A percentile compares a stretch with the other conserved stretches of the same genome.
These are phyloP conservation scores for Stenodema calcarata DNA, from an alignment of 2,888 invertebrate genomes.

Conservation along the genomic window DNA sequence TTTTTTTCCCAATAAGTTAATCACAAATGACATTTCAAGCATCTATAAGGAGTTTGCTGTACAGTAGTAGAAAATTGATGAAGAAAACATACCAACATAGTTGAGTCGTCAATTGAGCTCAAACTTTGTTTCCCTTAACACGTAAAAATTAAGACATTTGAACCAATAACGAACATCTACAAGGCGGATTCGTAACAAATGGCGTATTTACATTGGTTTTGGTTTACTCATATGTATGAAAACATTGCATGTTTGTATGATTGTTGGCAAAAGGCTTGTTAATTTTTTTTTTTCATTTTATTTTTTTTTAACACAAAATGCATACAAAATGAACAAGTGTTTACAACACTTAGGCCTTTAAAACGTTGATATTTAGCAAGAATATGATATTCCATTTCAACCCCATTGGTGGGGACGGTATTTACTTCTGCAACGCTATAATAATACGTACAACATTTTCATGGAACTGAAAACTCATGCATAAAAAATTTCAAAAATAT, in stretches of 20 bases:
- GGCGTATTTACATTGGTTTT: conserved; percentile 34
- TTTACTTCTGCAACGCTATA: conserved; percentile 24
- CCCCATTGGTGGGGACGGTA: conserved; percentile 39
- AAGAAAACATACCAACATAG: neutral
- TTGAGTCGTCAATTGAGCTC: conserved; percentile 27
- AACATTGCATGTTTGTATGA: conserved; percentile 42
- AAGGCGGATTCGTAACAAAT: conserved; percentile 29
- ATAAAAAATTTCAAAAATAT: conserved; percentile 48
- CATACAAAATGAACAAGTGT: conserved; percentile 45
- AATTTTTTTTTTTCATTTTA: conserved; percentile 13
- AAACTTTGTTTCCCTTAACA: neutral
- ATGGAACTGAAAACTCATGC: conserved; percentile 27
- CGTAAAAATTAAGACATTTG: neutral
- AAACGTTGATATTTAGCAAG: conserved; percentile 39
- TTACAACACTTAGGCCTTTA: conserved; percentile 44
- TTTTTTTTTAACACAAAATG: conserved; percentile 7
- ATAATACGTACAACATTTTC: neutral
- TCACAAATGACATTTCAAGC: neutral
- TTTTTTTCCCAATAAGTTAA: neutral
- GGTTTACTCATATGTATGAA: conserved; percentile 1
- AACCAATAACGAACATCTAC: conserved; percentile 12
- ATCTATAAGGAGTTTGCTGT: neutral
- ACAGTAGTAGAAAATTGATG: neutral
- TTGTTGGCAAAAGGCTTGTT: conserved; percentile 45
- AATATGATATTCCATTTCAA: conserved; percentile 27